phyloP scores from a whole-genome alignment of 2,113 vertebrate genomes.

The Macheiramphus alcinus region DNA sequence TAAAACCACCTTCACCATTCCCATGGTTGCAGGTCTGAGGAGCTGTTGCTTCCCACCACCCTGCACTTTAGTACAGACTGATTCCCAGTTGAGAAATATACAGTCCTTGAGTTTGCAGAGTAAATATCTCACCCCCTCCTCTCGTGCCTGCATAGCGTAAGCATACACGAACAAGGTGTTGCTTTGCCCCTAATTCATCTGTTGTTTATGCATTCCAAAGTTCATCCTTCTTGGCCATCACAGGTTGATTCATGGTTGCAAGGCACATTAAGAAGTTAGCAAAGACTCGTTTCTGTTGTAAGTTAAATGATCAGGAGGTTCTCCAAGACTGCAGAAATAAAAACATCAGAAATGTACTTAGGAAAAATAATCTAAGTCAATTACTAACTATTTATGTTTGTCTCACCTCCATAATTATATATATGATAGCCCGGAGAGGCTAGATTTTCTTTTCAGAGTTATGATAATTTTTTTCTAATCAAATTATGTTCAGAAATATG shows the following conservation, averaged over 20 bases:
- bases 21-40: background rate
- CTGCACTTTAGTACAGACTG: background rate
- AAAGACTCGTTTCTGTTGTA: background rate
- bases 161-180: background rate
- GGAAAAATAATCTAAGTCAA: background rate
- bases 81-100: background rate
- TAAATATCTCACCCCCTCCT: accelerated
- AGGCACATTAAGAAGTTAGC: background rate
- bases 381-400: background rate
- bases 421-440: background rate
- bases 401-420: background rate
- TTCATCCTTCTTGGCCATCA: background rate
- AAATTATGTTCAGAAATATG: background rate
- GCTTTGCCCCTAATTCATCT: background rate
- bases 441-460: background rate
- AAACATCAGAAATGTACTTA: background rate
- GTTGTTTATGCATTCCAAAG: background rate
- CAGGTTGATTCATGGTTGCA: background rate
- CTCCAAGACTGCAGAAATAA: background rate
- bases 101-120: background rate
- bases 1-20: background rate
- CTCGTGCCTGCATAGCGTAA: background rate
- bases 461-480: too few relatives aligned
- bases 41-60: background rate
- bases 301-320: background rate